Base-by-base conservation (phyloP, 2,888 invertebrate species). In the Folsomia candida region DNA sequence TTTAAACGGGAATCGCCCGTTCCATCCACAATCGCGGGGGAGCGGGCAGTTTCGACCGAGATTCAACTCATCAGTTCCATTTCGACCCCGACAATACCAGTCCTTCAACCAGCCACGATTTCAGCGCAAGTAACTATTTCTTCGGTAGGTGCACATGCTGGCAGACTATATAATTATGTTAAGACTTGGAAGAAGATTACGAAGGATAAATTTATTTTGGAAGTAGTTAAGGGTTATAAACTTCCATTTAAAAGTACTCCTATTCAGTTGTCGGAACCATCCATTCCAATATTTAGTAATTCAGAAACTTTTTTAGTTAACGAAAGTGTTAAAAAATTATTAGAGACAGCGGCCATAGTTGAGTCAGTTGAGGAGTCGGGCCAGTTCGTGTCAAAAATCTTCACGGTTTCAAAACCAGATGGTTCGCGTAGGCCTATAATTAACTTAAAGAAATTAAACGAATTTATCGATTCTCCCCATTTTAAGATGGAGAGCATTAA, bases 361-460 rank as follows among this genome's bases (percentile, higher is more conserved):
- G 24, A 6, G 9, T 14, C 26, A 3, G 1, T 24, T 14, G 51
- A 2, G 9, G 57, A 22, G 9, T 14, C n/a, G 4, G 57, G 29
- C 14, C 28, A 67, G 27, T 67, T 67, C 37, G 3, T 67, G 26
- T 67, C 67, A 3, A 4, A 3, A 3, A 37, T 67, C 6, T 67
- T 67, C 37, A 26, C 27, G n/a, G n/a, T n/a, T n/a, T n/a, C n/a
- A n/a, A n/a, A n/a, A n/a, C n/a, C n/a, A n/a, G n/a, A n/a, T n/a
- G n/a, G n/a, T n/a, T n/a, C n/a, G n/a, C n/a, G n/a, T n/a, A n/a
- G n/a, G n/a, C n/a, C n/a, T n/a, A n/a, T n/a, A n/a, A n/a, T n/a
- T n/a, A n/a, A n/a, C n/a, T n/a, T n/a, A n/a, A n/a, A n/a, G n/a
- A n/a, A n/a, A n/a, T n/a, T n/a, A n/a, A n/a, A n/a, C n/a, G n/a